Evolutionary conservation across 1,140 invertebrate species (phyloP), one percentile per base, ranked within the genome.

Genomic region (Schmidtea mediterranea): DNA sequence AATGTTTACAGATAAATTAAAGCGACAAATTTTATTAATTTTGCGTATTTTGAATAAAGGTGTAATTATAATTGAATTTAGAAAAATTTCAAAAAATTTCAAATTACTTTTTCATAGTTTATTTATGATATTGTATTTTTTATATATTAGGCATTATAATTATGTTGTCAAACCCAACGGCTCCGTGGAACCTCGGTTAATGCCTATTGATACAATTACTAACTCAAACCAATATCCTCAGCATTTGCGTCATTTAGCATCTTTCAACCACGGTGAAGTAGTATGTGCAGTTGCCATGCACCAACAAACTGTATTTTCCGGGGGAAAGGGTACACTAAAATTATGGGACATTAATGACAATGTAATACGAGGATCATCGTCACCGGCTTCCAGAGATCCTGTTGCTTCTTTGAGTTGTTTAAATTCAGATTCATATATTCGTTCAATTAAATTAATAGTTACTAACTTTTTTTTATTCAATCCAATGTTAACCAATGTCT

Each of bases 321-420:
- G 89, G n/a, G 89, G 89, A 48, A 94, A 95, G 59, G 67, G 89
- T 43, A 92, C 84, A 68, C 86, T 95, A 41, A 95, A 94, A 69
- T 79, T 94, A 0, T 76, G 69, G 70, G 69, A 71, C 51, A 81
- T 89, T 56, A 19, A 32, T 32, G 26, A 32, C 3, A 32, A 40
- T 40, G 39, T 16, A 40, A 40, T 21, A 21, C 6, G 21, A 45
- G 46, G 46, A 2, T 19, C 15, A 9, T 19, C 12, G 8, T 13
- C 43, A 8, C n/a, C 15, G n/a, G 15, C 43, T 13, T 19, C 21
- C 15, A 45, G 21, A 21, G 23, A 45, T 39, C 21, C 46, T 5
- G 13, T 48, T 3, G n/a, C 10, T 23, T 19, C 18, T 3, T 12
- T 41, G 3, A 23, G 22, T 23, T 41, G 40, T 12, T 23, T 41